These are phyloP conservation scores for Graptemys geographica DNA, from an alignment of 2,797 vertebrate species.

Conservation along the genomic window DNA sequence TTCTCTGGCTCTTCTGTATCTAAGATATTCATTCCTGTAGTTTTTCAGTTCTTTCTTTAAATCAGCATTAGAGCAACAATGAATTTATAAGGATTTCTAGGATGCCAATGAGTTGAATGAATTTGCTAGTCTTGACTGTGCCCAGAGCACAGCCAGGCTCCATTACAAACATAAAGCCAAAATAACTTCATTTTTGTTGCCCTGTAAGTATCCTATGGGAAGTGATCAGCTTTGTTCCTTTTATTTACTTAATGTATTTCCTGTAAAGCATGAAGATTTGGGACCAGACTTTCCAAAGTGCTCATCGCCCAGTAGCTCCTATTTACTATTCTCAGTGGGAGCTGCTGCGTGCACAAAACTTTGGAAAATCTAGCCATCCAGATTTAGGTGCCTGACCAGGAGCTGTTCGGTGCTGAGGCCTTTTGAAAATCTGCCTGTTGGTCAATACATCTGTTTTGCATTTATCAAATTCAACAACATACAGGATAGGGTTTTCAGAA, in stretches of 20 bases:
- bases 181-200: not conserved
- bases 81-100: not conserved
- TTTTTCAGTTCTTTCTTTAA: not conserved
- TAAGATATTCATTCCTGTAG: not conserved
- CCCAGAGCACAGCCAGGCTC: not conserved
- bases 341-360: not conserved
- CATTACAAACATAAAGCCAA: not conserved
- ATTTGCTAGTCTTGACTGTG: not conserved
- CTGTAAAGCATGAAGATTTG: not conserved
- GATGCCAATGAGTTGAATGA: not conserved
- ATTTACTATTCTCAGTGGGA: not conserved
- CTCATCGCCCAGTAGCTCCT: not conserved
- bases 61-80: not conserved
- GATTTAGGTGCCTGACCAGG: not conserved
- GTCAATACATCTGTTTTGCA: not conserved
- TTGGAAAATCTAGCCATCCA: not conserved
- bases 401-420: not conserved
- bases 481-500: not conserved
- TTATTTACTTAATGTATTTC: not conserved
- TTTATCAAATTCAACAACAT: not conserved
- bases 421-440: not conserved
- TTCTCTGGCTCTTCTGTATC: not conserved
- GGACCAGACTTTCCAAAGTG: not conserved
- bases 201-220: not conserved
- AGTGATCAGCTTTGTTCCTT: not conserved